Base-by-base conservation (phyloP, 2,113 vertebrate species). In the Mohoua ochrocephala region DNA sequence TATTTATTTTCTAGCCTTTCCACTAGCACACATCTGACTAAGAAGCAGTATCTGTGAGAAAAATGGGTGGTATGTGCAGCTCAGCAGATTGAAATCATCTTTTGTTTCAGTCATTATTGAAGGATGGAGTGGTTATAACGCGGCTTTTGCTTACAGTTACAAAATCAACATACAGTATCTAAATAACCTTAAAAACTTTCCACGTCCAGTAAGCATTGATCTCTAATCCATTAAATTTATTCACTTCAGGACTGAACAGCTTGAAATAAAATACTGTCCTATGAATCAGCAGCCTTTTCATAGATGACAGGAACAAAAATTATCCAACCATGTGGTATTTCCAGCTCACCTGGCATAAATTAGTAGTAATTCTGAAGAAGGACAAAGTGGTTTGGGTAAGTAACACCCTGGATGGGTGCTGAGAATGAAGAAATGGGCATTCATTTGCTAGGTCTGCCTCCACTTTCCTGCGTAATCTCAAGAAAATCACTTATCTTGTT, bases 141-240 rank as follows among this genome's bases (percentile, higher is more conserved):
- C 14, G 60, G 67, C 13, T 95, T 91, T 87, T 92, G 71, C 73
- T 95, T 92, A 78, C 57, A 67, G 30, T 73, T 95, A 79, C 42
- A 94, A 80, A 94, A 96, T 87, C 70, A 92, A 85, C 52, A 50
- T 63, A 74, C 20, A 59, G 70, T 54, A 82, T 70, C 60, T 75
- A 95, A 94, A 92, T 93, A 87, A 95, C 52, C 53, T 94, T 88
- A 81, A 95, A 95, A 96, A 94, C 22, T 50, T 96, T 26, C 75
- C 85, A 44, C 67, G 57, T 50, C 69, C 53, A 78, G 82, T 71
- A 91, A 90, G 76, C 76, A 95, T 22, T 63, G 69, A 94, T 96
- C 87, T 84, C 31, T 82, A 91, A 94, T 94, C 68, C 71, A 82
- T 90, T 80, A 77, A 49, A 12, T 64, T 84, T 87, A 47, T 49